A percentile compares a stretch with the other conserved stretches of the same genome.
phyloP scores from a whole-genome alignment of 2,888 invertebrate species.

The Cephonodes hylas region DNA sequence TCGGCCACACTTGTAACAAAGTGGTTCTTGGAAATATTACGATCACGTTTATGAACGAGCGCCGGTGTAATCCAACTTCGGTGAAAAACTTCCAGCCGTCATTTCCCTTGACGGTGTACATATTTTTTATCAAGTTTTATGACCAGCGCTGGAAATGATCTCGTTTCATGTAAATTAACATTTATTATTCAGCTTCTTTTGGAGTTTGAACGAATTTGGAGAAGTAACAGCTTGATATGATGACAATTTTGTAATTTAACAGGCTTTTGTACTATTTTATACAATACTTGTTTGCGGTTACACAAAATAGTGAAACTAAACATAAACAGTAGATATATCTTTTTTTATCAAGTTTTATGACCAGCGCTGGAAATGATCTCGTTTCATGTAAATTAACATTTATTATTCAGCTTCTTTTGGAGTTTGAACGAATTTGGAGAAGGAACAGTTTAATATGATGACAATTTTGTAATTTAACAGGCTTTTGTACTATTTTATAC shows the following conservation, averaged over 20 bases:
- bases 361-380: slow-evolving; percentile 18
- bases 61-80: slow-evolving; percentile 63
- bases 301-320: too few species aligned
- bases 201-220: not conserved
- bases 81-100: slow-evolving; percentile 45
- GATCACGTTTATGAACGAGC: slow-evolving; percentile 54
- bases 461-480: too few species aligned
- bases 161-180: not conserved
- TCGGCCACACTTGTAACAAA: slow-evolving; percentile 40
- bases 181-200: not conserved
- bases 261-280: too few species aligned
- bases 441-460: too few species aligned
- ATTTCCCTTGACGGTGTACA: slow-evolving; percentile 54
- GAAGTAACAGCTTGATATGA: too few species aligned
- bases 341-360: slow-evolving; percentile 44
- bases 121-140: slow-evolving; percentile 43
- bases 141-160: slow-evolving; percentile 22
- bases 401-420: not conserved
- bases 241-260: too few species aligned
- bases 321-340: too few species aligned
- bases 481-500: too few species aligned
- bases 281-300: too few species aligned
- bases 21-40: slow-evolving; percentile 48
- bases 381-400: not conserved
- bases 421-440: not conserved